Base-by-base conservation (phyloP, 2,888 invertebrate genomes). In the Cartodere bifasciata region DNA sequence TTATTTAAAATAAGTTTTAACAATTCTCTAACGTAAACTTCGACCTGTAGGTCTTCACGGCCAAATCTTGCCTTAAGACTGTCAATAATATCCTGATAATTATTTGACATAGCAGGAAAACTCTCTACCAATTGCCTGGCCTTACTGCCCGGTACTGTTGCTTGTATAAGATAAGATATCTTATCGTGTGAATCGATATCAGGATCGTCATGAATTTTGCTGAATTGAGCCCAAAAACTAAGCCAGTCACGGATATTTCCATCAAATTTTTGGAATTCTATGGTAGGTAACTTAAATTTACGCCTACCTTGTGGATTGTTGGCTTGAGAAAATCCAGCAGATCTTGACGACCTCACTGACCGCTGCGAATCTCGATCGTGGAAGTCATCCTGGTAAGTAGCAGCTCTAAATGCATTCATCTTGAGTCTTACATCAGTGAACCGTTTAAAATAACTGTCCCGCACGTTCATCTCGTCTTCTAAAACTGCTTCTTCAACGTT, bases 1-100 rank as follows among this genome's bases (percentile, higher is more conserved):
- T 45, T 47, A 13, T 40, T 39, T 6, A 52, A 28, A 11, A 52
- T 42, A 16, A 53, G 20, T 24, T 42, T 41, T 12, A 53, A 29
- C 7, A 52, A 27, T 30, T 53, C 49, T 11, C 50, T 27, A 3
- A 49, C 42, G 31, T 50, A 48, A 10, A 48, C 43, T 28, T 52
- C 51, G 9, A 49, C 39, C 16, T 46, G 38, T n/a, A 52, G 27
- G 16, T 49, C 48, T 13, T n/a, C n/a, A n/a, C n/a, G n/a, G n/a
- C n/a, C n/a, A n/a, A n/a, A n/a, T n/a, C n/a, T n/a, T n/a, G n/a
- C n/a, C n/a, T n/a, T n/a, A n/a, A n/a, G n/a, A n/a, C n/a, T n/a
- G n/a, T n/a, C n/a, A n/a, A n/a, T n/a, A n/a, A n/a, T n/a, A n/a
- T n/a, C n/a, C n/a, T n/a, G n/a, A n/a, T n/a, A n/a, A n/a, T n/a